Evolutionary conservation across 2,113 vertebrate species (phyloP).

Genomic region (Azemiops feae): DNA sequence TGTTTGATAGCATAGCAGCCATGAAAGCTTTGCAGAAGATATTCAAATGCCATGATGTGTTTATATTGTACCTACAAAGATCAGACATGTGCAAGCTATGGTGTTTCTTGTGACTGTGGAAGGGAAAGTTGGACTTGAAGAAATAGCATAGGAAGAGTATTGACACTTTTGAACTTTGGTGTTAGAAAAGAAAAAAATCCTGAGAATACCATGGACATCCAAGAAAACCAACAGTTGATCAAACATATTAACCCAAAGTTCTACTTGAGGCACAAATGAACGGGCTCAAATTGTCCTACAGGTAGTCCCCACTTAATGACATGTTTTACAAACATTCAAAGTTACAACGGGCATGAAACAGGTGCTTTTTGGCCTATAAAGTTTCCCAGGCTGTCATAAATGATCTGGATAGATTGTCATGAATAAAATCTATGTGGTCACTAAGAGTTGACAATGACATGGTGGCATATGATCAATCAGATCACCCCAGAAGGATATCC

Average conservation of each 20-base stretch:
- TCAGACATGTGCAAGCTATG: background rate
- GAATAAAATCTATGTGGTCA: background rate
- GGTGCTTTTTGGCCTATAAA: background rate
- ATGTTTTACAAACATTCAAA: background rate
- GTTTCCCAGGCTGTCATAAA: background rate
- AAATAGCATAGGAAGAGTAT: background rate
- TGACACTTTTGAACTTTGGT: background rate
- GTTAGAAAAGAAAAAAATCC: background rate
- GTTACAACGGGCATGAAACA: background rate
- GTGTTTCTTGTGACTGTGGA: background rate
- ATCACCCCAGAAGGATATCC: background rate
- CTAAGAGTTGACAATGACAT: background rate
- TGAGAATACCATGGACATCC: background rate
- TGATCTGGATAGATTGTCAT: background rate
- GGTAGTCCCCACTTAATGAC: background rate
- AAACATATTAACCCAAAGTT: background rate
- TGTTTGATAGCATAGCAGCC: background rate
- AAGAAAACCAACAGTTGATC: background rate
- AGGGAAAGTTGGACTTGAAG: background rate
- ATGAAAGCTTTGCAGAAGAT: background rate
- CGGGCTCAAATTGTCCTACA: background rate
- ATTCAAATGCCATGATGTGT: background rate
- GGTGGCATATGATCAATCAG: background rate
- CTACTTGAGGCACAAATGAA: background rate
- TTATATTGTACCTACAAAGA: background rate